Base-by-base conservation (phyloP, 2,888 invertebrate genomes). In the Mythimna loreyi region DNA sequence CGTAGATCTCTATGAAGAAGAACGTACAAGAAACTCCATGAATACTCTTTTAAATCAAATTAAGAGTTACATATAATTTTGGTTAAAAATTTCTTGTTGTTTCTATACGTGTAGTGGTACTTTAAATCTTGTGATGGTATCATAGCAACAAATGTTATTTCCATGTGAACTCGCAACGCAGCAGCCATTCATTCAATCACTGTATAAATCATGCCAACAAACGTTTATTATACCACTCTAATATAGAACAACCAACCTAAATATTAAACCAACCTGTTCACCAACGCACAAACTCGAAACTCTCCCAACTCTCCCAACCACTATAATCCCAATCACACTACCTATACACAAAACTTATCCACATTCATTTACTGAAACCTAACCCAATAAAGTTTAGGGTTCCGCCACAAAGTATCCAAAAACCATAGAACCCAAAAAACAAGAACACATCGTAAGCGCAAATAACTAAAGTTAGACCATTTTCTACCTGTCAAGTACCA, bases 381-480 rank as follows among this genome's bases (percentile, higher is more conserved):
- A 28, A 58, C 21, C 69, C 67, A 13, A 72, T 80, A 57, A 81
- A 79, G 56, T 77, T 81, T 70, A 62, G 67, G 82, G 74, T 68
- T 13, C 6, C 0, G 28, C 73, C 82, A 66, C 76, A 67, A 57
- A 63, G 65, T 69, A 79, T 68, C 57, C 63, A 58, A 60, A 73
- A 78, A 57, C 61, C 78, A 62, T 69, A 33, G 49, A n/a, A 30
- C 21, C 16, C 43, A 25, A 52, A 25, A 65, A 67, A 72, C 73
- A 72, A 78, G 78, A 70, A 72, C 78, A 73, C 63, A 49, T 62
- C 70, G 55, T 62, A 16, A 72, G 66, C 21, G 69, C 60, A 67
- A 72, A 81, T 72, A 72, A 55, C 67, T 50, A 72, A 82, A 82
- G 62, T 82, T 82, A 60, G 16, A 52, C 73, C 82, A 80, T 81